Evolutionary conservation across 1,140 invertebrate genomes (phyloP).

Genomic region (Globodera ellingtonae): DNA sequence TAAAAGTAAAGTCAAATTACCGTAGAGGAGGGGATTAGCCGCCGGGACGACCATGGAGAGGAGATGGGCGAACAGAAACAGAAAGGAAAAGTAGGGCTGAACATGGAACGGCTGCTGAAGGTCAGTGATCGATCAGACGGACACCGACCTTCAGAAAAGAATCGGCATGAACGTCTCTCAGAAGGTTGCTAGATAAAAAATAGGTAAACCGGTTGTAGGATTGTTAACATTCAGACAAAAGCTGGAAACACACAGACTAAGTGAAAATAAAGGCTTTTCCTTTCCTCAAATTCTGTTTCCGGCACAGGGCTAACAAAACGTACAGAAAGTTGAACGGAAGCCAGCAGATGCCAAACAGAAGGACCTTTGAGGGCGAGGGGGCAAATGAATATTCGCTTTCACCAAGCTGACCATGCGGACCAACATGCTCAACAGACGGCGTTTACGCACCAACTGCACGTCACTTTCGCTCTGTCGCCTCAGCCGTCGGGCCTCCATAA

Average conservation of each 20-base stretch:
- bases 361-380: slow-evolving; percentile 70
- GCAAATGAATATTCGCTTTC: not conserved
- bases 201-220: not conserved
- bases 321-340: slow-evolving; percentile 70
- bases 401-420: slow-evolving; percentile 77
- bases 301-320: slow-evolving; percentile 1
- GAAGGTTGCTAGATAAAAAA: slow-evolving; percentile 72
- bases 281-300: too few species aligned
- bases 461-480: slow-evolving; percentile 20
- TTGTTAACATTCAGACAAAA: not conserved
- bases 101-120: not conserved
- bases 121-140: not conserved
- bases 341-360: slow-evolving; percentile 89
- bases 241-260: not conserved
- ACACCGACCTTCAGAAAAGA: slow-evolving; percentile 67
- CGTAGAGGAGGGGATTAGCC: slow-evolving; percentile 26
- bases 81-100: slow-evolving; percentile 78
- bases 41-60: slow-evolving; percentile 29
- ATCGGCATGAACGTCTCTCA: slow-evolving; percentile 77
- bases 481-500: slow-evolving; percentile 69
- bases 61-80: slow-evolving; percentile 85
- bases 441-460: slow-evolving; percentile 41
- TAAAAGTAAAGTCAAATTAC: not conserved
- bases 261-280: not conserved
- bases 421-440: slow-evolving; percentile 75